These are phyloP conservation scores for Tringa solitaria DNA, from an alignment of 2,113 vertebrate genomes.

Conservation along the genomic window DNA sequence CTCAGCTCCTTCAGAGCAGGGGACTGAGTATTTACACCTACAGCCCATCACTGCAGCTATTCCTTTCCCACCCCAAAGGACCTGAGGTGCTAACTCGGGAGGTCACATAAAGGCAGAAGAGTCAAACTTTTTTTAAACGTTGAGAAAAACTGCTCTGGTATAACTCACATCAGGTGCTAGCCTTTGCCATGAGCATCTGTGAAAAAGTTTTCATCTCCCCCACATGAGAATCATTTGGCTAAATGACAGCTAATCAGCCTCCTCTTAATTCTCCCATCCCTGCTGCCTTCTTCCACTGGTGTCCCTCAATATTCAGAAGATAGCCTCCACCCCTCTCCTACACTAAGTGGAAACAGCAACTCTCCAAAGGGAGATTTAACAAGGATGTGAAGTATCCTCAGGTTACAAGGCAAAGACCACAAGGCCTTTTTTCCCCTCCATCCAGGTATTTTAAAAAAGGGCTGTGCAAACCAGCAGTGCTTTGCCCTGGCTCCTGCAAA, in stretches of 20 bases:
- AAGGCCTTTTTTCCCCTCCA: background rate
- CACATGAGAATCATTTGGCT: background rate
- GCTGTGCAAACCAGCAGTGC: background rate
- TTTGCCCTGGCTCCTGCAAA: background rate
- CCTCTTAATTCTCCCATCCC: background rate
- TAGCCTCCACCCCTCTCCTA: background rate
- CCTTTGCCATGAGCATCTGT: background rate
- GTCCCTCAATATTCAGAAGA: background rate
- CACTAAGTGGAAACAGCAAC: rapidly evolving
- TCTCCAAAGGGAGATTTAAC: background rate
- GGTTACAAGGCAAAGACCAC: background rate
- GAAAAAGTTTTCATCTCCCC: background rate
- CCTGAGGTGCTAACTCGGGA: background rate
- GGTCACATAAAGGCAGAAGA: background rate
- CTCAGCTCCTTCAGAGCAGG: background rate
- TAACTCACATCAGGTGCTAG: background rate
- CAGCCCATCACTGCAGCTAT: background rate
- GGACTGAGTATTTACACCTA: background rate
- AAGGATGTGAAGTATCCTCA: background rate
- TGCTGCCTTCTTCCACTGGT: background rate
- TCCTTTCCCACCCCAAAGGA: background rate
- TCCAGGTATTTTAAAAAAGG: background rate
- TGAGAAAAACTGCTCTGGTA: background rate
- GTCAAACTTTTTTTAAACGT: background rate
- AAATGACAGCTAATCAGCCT: background rate